Base-by-base conservation (phyloP, 2,113 vertebrate genomes). In the Callipepla squamata region DNA sequence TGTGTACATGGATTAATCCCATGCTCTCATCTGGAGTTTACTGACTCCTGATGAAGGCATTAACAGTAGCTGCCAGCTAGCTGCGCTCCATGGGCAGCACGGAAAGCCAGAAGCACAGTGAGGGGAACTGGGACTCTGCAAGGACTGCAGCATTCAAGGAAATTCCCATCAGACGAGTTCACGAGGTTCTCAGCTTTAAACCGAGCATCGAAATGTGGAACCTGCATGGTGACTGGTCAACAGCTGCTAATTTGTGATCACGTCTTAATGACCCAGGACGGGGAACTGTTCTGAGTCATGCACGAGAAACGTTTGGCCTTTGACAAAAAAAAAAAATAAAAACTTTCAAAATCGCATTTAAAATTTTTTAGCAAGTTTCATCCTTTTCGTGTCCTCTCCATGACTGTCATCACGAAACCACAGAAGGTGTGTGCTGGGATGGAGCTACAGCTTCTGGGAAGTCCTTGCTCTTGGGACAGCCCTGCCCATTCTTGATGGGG, bases 1-100 rank as follows among this genome's bases (percentile, higher is more conserved):
- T 34, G 5, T 69, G 6, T 11, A 18, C 53, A 89, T 2, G 8
- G 55, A 62, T 93, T 47, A 59, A 80, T 87, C 59, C 65, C 5
- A 3, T 42, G 85, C 82, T 96, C 75, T 79, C 87, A 70, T 50
- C 85, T 88, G 92, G 87, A 87, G 55, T 69, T 92, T 48, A 32
- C 76, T 69, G 53, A 13, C 77, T 89, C 80, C 74, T 75, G 58
- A 80, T 6, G 30, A 87, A 70, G 21, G 48, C 53, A 5, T 32
- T 73, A 76, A 13, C 0, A 1, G 57, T 23, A 26, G 87, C 86
- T 84, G 73, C 50, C 69, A 63, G 77, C 80, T 85, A 0, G 0
- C 61, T 42, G 57, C 3, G 7, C 84, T 93, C 84, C 89, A 57
- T 42, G 77, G 65, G 32, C 92, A 32, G 6, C 12, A 3, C n/a